Evolutionary conservation across 2,797 vertebrate species (phyloP).

Genomic region (Percopsis omiscomaycus): DNA sequence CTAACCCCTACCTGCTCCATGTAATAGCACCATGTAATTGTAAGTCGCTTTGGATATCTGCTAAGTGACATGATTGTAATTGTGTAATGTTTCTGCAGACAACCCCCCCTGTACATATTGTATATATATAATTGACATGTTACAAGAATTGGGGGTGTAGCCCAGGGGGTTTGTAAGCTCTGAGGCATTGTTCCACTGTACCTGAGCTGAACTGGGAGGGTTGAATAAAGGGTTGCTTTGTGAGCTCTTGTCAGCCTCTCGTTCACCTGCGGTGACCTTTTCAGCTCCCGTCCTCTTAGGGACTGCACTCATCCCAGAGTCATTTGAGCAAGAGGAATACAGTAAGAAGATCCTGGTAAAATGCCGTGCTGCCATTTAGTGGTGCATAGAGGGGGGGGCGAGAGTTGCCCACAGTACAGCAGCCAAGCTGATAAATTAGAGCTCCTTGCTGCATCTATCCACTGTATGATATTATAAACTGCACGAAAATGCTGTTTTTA

Average conservation of each 20-base stretch:
- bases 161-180: slow-evolving; percentile 34
- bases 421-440: slow-evolving; percentile 6
- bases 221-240: slow-evolving; percentile 52
- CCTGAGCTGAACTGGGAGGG: slow-evolving; percentile 52
- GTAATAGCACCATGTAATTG: too few species aligned
- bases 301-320: slow-evolving; percentile 50
- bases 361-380: slow-evolving; percentile 51
- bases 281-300: slow-evolving; percentile 39
- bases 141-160: slow-evolving; percentile 37
- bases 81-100: slow-evolving; percentile 8
- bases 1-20: too few species aligned
- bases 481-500: not conserved
- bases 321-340: slow-evolving; percentile 46
- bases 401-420: slow-evolving; percentile 7
- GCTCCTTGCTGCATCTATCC: not conserved
- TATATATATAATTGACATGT: too few species aligned
- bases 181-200: slow-evolving; percentile 64
- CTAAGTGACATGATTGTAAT: too few species aligned
- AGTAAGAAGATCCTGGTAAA: slow-evolving; percentile 31
- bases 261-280: slow-evolving; percentile 58
- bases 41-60: too few species aligned
- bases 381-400: slow-evolving; percentile 13
- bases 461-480: slow-evolving; percentile 18
- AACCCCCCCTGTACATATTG: not conserved
- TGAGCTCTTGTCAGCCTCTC: slow-evolving; percentile 34